Base-by-base conservation (phyloP, 2,797 vertebrate genomes). In the Eleutherodactylus coqui region DNA sequence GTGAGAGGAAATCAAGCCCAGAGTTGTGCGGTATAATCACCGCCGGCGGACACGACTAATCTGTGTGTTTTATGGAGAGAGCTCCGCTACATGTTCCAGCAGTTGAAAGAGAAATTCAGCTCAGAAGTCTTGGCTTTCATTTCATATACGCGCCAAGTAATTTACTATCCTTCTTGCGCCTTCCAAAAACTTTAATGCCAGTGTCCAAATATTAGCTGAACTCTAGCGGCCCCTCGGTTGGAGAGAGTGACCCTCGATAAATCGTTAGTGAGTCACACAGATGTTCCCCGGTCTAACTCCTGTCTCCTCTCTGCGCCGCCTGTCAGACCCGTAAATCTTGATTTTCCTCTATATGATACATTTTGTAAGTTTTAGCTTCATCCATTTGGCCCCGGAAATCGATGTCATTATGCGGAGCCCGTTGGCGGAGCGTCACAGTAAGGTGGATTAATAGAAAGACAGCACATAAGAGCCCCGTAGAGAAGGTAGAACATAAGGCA, bases 311-410 rank as follows among this genome's bases (percentile, higher is more conserved):
- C 29, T 21, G 21, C 32, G 47, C 58, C 32, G 27, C 75, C 45
- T 29, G 36, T 78, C 24, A 51, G 73, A 51, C 55, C 82, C 10
- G 55, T 87, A 73, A 87, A 87, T 87, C 82, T 84, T 80, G 80
- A 87, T 87, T 79, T 79, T 41, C 64, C 19, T 87, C 70, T 83
- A 83, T 84, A 79, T 79, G 41, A 79, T 79, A 77, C 32, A 32
- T 87, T 83, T 79, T 51, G 81, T 73, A 75, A 75, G 49, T 83
- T n/a, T 79, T 73, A 78, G 75, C 67, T 51, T 73, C 82, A 62
- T 84, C 81, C 73, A 72, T 69, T 75, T 79, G 78, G 76, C 62
- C 29, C 1, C 19, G 32, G 73, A 83, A 87, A 79, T 87, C 75
- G n/a, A 83, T 87, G 29, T 73, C 80, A 83, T 78, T 75, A 79